These are phyloP conservation scores for Serilophus lunatus DNA, from an alignment of 2,113 vertebrate genomes.

Conservation along the genomic window DNA sequence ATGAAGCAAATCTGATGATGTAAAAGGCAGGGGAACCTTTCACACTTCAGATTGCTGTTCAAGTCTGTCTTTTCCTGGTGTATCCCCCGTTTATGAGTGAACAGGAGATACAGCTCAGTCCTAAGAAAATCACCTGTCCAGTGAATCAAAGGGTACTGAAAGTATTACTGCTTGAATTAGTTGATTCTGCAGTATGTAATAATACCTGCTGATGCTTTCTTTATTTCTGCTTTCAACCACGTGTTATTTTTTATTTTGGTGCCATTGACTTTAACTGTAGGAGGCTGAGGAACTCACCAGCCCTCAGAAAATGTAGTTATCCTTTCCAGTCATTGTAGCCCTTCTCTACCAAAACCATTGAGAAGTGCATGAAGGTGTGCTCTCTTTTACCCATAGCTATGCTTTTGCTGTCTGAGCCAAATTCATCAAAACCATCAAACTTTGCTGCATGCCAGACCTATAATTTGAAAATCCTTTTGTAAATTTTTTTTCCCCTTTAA, in stretches of 20 bases:
- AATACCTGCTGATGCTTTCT: background rate
- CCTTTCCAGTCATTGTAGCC: background rate
- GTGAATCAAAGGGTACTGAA: constrained; percentile 42
- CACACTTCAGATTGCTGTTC: background rate
- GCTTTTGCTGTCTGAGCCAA: constrained; percentile 21
- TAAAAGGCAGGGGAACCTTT: background rate
- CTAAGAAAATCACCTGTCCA: constrained; percentile 30
- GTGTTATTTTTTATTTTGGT: background rate
- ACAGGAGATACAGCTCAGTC: background rate
- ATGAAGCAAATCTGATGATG: background rate
- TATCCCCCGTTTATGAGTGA: background rate
- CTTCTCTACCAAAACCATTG: background rate
- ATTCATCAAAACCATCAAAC: constrained; percentile 39
- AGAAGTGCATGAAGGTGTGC: background rate
- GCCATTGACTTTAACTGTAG: background rate
- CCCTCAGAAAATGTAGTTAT: background rate
- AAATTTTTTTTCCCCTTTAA: background rate
- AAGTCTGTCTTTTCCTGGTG: background rate
- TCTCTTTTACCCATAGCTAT: background rate
- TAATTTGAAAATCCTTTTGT: background rate
- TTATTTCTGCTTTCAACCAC: background rate
- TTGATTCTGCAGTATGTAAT: background rate
- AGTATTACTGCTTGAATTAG: constrained; percentile 14
- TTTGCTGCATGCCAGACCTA: background rate
- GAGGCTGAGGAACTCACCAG: background rate